Evolutionary conservation across 2,888 invertebrate species (phyloP).

Genomic region (Noctua fimbriata): DNA sequence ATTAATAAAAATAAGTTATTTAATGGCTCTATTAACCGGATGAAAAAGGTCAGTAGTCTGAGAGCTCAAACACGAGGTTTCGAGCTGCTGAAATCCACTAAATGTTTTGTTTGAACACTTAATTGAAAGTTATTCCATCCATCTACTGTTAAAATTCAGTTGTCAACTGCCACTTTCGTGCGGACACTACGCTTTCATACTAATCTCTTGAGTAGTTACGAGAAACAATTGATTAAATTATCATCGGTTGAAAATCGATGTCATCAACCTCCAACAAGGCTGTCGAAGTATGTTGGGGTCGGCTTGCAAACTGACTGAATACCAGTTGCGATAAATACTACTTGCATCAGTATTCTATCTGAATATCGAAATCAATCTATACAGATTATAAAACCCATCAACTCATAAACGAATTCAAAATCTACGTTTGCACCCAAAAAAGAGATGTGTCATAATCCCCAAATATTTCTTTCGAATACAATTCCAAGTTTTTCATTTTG

Average conservation of each 20-base stretch:
- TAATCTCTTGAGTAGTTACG: conserved; percentile 41
- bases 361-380: neutral
- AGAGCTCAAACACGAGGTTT: neutral
- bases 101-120: conserved; percentile 2
- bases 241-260: conserved; percentile 35
- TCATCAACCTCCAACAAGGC: conserved; percentile 37
- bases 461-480: conserved; percentile 9
- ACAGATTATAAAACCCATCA: neutral
- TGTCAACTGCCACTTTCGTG: neutral
- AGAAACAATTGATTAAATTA: conserved; percentile 45
- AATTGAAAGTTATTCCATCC: conserved; percentile 26
- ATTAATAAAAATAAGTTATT: neutral
- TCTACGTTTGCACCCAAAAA: neutral
- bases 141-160: conserved; percentile 6
- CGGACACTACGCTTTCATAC: conserved; percentile 21
- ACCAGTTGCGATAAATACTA: neutral
- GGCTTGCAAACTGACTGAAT: conserved; percentile 14
- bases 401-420: neutral
- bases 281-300: conserved; percentile 26
- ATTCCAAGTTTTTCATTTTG: conserved; percentile 21
- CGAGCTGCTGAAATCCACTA: neutral
- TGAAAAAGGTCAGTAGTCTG: conserved; percentile 9
- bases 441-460: neutral
- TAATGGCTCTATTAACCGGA: conserved; percentile 2
- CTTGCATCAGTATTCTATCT: neutral